phyloP scores from a whole-genome alignment of 2,888 invertebrate species.

The Lampropteryx suffumata region DNA sequence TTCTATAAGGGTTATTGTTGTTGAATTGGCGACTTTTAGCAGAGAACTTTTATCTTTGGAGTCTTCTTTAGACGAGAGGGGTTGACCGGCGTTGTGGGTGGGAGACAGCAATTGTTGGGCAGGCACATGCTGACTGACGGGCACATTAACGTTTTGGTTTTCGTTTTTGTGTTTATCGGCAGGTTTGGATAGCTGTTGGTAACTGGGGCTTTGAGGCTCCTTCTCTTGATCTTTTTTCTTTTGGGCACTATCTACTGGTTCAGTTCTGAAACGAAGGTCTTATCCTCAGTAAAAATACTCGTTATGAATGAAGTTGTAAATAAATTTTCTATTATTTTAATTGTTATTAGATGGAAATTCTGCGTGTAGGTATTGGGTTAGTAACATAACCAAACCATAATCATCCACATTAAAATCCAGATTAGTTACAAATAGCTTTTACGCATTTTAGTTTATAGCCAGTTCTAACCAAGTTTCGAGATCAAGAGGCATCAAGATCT shows the following conservation, averaged over 20 bases:
- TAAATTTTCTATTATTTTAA: no score
- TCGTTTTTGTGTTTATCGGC: conserved; percentile 57
- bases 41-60: conserved; percentile 65
- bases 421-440: no score
- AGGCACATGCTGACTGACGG: conserved; percentile 70
- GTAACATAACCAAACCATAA: no score
- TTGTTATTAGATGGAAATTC: no score
- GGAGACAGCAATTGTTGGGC: conserved; percentile 67
- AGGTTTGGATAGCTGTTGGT: conserved; percentile 59
- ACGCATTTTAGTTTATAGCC: no score
- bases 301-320: no score
- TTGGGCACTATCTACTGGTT: conserved; percentile 83
- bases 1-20: conserved; percentile 73
- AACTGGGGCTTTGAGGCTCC: conserved; percentile 57
- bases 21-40: conserved; percentile 73
- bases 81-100: conserved; percentile 52
- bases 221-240: conserved; percentile 79
- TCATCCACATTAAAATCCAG: no score
- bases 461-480: no score
- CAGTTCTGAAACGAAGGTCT: conserved; percentile 78
- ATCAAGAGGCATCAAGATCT: no score
- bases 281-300: not conserved
- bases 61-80: conserved; percentile 62
- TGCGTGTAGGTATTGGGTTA: no score
- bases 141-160: conserved; percentile 51